Base-by-base conservation (phyloP, 2,113 vertebrate species). In the Nycticorax nycticorax region DNA sequence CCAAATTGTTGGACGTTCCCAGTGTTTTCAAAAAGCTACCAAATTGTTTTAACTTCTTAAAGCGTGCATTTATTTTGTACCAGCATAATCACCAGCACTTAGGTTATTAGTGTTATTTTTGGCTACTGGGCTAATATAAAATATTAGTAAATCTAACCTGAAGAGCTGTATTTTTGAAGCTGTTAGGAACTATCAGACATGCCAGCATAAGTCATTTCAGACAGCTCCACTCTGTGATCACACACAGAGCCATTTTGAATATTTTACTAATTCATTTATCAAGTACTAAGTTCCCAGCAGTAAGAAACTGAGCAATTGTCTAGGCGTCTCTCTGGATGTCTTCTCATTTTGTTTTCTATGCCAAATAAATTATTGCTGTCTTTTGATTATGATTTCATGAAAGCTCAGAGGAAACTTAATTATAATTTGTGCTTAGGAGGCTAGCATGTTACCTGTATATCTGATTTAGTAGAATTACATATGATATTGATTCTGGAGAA, bases 21-120 rank as follows among this genome's bases (percentile, higher is more conserved):
- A 63, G 37, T 57, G 10, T 53, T 91, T 94, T 97, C 79, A 76
- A 59, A 88, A 57, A 66, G 19, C 13, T 41, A 73, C 23, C n/a
- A 92, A 85, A 82, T n/a, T 85, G 59, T 78, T 91, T 57, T 85
- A 92, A 85, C 45, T 94, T 77, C 43, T 88, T 84, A 89, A 94
- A 67, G 14, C 4, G 4, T 67, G 22, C 39, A 79, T 88, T 84
- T 60, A 60, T 92, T 97, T 97, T 91, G 41, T 85, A 52, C 39
- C 35, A 37, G 14, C 85, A 41, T 93, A 97, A 97, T 94, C 68
- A 95, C 16, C 45, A 81, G 33, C 72, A 92, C 64, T 91, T 96
- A 94, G 80, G 30, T 76, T 92, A 82, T 90, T 90, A 89, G 21
- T 59, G 59, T 28, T 93, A 57, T 85, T 73, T 90, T 85, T 94